Evolutionary conservation across 2,797 vertebrate species (phyloP).

Genomic region (Poecile montanus): DNA sequence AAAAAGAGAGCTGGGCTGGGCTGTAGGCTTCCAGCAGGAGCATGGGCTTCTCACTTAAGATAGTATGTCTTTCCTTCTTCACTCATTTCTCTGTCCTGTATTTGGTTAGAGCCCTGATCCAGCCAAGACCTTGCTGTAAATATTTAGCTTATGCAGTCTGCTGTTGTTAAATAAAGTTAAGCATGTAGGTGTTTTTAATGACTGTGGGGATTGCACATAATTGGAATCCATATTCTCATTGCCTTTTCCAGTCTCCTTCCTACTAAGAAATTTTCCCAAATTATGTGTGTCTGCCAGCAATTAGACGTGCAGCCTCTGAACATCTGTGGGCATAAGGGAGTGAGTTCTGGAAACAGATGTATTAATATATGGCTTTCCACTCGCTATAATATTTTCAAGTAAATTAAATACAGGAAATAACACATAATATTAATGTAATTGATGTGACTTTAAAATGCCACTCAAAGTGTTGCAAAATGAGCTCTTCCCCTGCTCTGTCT

Average conservation of each 20-base stretch:
- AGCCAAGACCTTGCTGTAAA: constrained; percentile 41
- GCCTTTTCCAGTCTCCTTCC: neutral
- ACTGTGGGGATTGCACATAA: neutral
- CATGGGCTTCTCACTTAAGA: neutral
- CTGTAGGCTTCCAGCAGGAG: neutral
- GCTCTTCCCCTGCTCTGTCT: neutral
- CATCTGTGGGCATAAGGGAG: neutral
- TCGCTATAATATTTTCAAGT: neutral
- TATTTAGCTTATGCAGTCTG: constrained; percentile 37
- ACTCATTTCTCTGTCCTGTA: neutral
- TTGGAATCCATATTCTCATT: neutral
- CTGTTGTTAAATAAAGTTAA: constrained; percentile 45
- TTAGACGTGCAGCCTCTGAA: neutral
- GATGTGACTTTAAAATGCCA: neutral
- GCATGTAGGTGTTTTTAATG: constrained; percentile 45
- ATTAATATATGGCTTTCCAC: neutral
- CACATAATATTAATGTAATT: neutral
- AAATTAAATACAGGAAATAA: neutral
- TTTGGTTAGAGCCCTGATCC: constrained; percentile 34
- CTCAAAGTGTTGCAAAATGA: neutral
- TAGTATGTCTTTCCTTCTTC: neutral
- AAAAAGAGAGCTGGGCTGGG: neutral
- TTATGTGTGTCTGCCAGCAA: neutral
- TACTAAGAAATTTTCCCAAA: neutral
- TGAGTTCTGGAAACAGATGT: neutral